Base-by-base conservation (phyloP, 2,113 vertebrate genomes). In the Strix aluco region DNA sequence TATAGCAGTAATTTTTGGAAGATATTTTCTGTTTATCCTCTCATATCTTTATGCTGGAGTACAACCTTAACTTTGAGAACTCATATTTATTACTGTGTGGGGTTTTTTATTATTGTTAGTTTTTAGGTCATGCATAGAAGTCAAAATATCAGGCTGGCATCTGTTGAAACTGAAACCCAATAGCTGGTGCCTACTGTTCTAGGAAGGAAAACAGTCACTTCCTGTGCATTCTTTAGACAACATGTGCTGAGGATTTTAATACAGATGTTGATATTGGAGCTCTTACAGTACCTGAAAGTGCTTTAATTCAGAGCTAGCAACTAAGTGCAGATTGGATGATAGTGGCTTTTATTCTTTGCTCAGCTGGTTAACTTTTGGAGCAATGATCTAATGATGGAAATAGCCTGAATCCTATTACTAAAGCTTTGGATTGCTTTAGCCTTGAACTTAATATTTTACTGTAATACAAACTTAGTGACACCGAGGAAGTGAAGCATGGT, bases 71-170 rank as follows among this genome's bases (percentile, higher is more conserved):
- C 16, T 88, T 91, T 46, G 13, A 73, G 59, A 84, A 84, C 26
- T 81, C 9, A 0, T 15, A 3, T 72, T 85, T 75, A 15, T 82
- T 80, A 26, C 36, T 67, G 14, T 72, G 11, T 0, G 1, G 4
- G 0, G 0, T 4, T n/a, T 47, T 73, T 23, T 13, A 32, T 88
- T 75, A 46, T 5, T 62, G 4, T 59, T 44, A 57, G 22, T 11
- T 92, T 86, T 69, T 42, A 25, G 40, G 29, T 57, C 34, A 26
- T 11, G 13, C 63, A 25, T 47, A 63, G 49, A 67, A 59, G 30
- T 94, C 23, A 55, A 63, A 84, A 69, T 55, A 80, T 2, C 16
- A 73, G 46, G 12, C 51, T 94, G 67, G 9, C 34, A 81, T 58
- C 34, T 55, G 1, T n/a, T 88, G 79, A 93, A 90, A 93, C 58